Base-by-base conservation (phyloP, 1,140 invertebrate genomes). In the Branchinecta lindahli region DNA sequence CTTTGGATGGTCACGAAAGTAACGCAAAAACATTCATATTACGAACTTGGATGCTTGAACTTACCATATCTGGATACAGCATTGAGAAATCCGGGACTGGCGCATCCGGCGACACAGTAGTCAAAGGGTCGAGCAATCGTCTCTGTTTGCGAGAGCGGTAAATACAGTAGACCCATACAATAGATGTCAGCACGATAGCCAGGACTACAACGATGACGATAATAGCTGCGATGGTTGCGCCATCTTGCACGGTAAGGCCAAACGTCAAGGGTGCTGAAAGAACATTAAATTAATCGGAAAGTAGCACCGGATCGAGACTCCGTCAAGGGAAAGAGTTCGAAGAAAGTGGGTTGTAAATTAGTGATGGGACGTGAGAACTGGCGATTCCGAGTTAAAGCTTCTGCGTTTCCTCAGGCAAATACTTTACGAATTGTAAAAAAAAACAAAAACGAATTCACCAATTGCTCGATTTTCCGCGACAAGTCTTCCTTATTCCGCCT, bases 121-220 rank as follows among this genome's bases (percentile, higher is more conserved):
- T 12, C 52, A 61, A 75, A 47, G 78, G 75, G 69, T 75, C 76
- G 12, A 82, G 82, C 67, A 69, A 66, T 44, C 66, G 52, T 75
- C 85, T 80, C 15, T 84, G 82, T 77, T 85, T 85, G 68, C 88
- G 80, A 1, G 90, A 91, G 75, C 92, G 88, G 77, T 94, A 94
- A 74, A 95, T 94, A 70, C 95, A 88, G 8, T 92, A 85, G 10
- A 94, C 90, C 92, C 92, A 96, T 44, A 94, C 84, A 10, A 93
- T 83, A 0, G 92, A 95, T 6, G 91, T 94, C 7, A 86, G 85
- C 18, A 96, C 89, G 46, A 92, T 87, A 77, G 92, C 93, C 78
- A 90, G 90, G 44, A 94, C 90, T 0, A 94, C 88, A 4, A 90
- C 88, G 70, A 95, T 92, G 73, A 93, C 86, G 73, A 94, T 88